A percentile compares a stretch with the other conserved stretches of the same genome.
These are phyloP conservation scores for Vesta saturnalis DNA, from an alignment of 2,888 invertebrate species.

Conservation along the genomic window DNA sequence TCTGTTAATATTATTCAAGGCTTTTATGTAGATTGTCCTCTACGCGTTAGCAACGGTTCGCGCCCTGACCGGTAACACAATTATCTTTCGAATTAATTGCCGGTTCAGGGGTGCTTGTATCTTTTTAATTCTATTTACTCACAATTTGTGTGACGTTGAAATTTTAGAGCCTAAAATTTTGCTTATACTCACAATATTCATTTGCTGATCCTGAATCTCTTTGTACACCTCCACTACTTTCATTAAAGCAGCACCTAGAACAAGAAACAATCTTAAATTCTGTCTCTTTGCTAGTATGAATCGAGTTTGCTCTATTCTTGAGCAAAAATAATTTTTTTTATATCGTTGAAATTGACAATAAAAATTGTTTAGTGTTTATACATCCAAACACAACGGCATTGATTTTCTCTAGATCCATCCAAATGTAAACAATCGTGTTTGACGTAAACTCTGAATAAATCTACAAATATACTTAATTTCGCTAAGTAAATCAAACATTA, in stretches of 20 bases:
- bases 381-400: no score
- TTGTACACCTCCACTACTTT: conserved; percentile 93
- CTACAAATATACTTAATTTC: no score
- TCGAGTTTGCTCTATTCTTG: no score
- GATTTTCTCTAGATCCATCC: no score
- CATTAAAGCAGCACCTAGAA: conserved; percentile 84
- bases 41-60: conserved; percentile 43
- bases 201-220: conserved; percentile 93
- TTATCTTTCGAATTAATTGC: conserved; percentile 55
- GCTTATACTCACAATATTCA: conserved; percentile 86
- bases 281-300: no score
- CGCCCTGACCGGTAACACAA: conserved; percentile 50
- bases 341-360: no score
- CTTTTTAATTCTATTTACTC: conserved; percentile 44
- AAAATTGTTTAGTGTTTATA: no score
- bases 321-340: conserved; percentile 13
- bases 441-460: no score
- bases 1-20: conserved; percentile 48
- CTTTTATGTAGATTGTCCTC: conserved; percentile 44
- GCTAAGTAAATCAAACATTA: no score
- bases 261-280: not conserved
- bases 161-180: no score
- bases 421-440: no score
- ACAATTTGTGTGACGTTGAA: no score
- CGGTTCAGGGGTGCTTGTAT: conserved; percentile 44